A percentile compares a stretch with the other conserved stretches of the same genome.
phyloP scores from a whole-genome alignment of 1,140 invertebrate species.

The Asobara japonica region DNA sequence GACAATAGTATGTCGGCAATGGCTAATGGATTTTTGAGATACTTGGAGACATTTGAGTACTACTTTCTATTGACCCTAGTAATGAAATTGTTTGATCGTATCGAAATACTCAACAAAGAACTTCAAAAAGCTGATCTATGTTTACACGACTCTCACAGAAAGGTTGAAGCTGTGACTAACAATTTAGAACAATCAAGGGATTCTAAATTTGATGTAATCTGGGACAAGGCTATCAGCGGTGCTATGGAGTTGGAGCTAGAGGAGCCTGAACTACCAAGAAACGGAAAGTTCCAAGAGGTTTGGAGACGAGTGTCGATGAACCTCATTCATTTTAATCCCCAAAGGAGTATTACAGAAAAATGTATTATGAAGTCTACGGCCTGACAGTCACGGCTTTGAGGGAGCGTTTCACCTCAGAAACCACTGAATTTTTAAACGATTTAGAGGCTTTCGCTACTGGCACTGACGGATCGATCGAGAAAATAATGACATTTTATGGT shows the following conservation, averaged over 20 bases:
- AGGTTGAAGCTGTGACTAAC: not conserved
- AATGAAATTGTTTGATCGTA: not conserved
- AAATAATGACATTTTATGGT: not conserved
- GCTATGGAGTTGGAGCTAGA: not conserved
- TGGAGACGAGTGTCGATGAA: not conserved
- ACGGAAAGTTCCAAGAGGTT: not conserved
- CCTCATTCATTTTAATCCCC: not conserved
- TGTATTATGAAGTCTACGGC: not conserved
- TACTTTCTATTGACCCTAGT: too few relatives aligned
- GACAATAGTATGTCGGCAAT: not conserved
- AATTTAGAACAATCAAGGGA: not conserved
- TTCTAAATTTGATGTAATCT: not conserved
- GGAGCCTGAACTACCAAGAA: not conserved
- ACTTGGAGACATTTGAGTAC: not conserved
- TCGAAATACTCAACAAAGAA: not conserved
- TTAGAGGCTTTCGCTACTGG: not conserved
- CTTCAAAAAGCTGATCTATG: not conserved
- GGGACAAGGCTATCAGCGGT: not conserved
- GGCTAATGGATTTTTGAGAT: not conserved
- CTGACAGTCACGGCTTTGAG: not conserved
- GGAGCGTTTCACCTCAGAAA: not conserved
- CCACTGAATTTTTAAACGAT: not conserved
- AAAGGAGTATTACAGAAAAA: not conserved
- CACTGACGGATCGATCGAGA: not conserved
- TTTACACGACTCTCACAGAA: not conserved